A percentile compares a stretch with the other conserved stretches of the same genome.
Evolutionary conservation across 2,888 invertebrate genomes (phyloP).

Genomic region (Chrysolina haemoptera): DNA sequence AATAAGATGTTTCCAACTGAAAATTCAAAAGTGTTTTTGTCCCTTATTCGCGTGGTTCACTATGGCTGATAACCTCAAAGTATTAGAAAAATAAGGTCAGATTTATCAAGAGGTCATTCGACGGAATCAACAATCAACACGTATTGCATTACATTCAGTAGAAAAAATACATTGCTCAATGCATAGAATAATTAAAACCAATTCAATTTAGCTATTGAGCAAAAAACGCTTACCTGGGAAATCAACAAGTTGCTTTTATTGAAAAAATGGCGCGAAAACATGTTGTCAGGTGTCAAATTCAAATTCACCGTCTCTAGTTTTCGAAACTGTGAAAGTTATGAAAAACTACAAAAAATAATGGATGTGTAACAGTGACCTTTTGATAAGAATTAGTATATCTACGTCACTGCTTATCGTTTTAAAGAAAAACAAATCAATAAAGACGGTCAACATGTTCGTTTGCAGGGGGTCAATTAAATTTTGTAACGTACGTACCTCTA

Average conservation of each 20-base stretch:
- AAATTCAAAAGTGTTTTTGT: neutral
- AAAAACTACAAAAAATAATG: neutral
- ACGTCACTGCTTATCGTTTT: neutral
- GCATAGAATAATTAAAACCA: neutral
- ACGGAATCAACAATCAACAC: neutral
- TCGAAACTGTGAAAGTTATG: neutral
- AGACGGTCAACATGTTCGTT: neutral
- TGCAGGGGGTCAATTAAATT: neutral
- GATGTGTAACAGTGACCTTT: neutral
- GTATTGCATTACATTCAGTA: neutral
- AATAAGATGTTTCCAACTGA: neutral
- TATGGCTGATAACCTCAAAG: conserved; percentile 34
- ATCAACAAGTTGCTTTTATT: conserved; percentile 49
- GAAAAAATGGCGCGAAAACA: conserved; percentile 52
- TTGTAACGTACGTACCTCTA: neutral
- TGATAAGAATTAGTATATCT: neutral
- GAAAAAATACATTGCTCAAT: conserved; percentile 1
- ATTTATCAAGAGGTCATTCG: conserved; percentile 9
- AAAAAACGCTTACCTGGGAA: neutral
- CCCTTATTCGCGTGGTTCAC: neutral
- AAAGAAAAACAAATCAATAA: neutral
- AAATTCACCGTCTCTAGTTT: neutral
- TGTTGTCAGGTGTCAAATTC: conserved; percentile 21
- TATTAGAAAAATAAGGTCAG: conserved; percentile 21
- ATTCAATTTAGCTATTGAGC: neutral